Evolutionary conservation across 2,113 vertebrate species (phyloP).

Genomic region (Circaetus cinerascens): DNA sequence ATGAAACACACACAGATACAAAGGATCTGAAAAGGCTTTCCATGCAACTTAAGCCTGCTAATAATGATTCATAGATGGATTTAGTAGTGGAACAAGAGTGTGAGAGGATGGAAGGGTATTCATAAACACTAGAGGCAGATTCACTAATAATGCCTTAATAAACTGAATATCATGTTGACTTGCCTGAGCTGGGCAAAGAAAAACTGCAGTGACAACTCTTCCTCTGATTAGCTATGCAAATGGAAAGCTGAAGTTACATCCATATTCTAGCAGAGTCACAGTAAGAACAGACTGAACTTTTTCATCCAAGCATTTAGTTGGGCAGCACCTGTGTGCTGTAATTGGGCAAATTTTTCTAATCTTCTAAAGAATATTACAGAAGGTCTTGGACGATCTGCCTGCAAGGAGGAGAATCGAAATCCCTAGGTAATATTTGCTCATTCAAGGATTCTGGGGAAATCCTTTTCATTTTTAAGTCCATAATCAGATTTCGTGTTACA

Average conservation of each 20-base stretch:
- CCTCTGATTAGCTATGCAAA: neutral
- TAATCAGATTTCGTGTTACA: neutral
- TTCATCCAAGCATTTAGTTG: neutral
- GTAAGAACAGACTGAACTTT: neutral
- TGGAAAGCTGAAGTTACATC: neutral
- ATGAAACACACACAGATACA: neutral
- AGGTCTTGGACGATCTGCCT: neutral
- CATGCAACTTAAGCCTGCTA: neutral
- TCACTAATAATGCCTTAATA: neutral
- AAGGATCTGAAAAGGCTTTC: neutral
- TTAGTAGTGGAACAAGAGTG: neutral
- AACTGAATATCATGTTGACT: neutral
- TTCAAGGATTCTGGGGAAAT: neutral
- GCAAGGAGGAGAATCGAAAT: neutral
- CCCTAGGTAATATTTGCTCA: neutral
- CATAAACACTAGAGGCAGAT: neutral
- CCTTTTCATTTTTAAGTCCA: neutral
- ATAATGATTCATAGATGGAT: neutral
- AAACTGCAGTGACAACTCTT: neutral
- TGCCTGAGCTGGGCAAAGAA: neutral
- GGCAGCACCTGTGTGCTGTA: neutral
- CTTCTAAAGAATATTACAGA: neutral
- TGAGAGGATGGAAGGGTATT: neutral
- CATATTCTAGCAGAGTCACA: neutral
- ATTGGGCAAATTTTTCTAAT: neutral